Conservation (phyloP, 2,797 vertebrate species). For the Pipistrellus pygmaeus region DNA sequence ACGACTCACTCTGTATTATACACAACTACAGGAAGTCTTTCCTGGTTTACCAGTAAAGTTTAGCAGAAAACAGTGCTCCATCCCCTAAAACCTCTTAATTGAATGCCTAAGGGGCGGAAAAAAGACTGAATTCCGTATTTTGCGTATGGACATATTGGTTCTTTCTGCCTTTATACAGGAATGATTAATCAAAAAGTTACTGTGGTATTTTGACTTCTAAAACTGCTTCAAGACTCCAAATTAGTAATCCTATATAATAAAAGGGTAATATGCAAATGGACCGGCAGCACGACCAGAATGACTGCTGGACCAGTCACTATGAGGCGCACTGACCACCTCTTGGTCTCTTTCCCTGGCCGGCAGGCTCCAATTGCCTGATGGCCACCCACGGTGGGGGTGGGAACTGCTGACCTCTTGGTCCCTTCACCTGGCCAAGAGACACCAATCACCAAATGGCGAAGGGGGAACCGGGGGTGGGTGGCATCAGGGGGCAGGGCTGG, state of each 20-base stretch:
- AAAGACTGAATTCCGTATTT: background rate
- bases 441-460: no score
- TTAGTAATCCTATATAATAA: background rate
- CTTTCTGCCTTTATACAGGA: slow-evolving; percentile 31
- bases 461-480: no score
- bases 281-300: no score
- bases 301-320: no score
- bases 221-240: slow-evolving; percentile 16
- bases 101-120: background rate
- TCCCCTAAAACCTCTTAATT: background rate
- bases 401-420: no score
- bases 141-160: background rate
- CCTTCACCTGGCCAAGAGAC: no score
- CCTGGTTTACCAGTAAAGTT: slow-evolving; percentile 42
- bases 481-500: no score
- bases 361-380: no score
- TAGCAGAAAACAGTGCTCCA: slow-evolving; percentile 35
- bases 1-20: background rate
- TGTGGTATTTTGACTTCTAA: slow-evolving; percentile 51
- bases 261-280: no score
- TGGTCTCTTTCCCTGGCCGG: no score
- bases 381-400: no score
- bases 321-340: no score
- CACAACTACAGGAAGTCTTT: slow-evolving; percentile 39
- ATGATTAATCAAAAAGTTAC: slow-evolving; percentile 24